Base-by-base conservation (phyloP, 2,797 vertebrate genomes). In the Pseudopleuronectes americanus region DNA sequence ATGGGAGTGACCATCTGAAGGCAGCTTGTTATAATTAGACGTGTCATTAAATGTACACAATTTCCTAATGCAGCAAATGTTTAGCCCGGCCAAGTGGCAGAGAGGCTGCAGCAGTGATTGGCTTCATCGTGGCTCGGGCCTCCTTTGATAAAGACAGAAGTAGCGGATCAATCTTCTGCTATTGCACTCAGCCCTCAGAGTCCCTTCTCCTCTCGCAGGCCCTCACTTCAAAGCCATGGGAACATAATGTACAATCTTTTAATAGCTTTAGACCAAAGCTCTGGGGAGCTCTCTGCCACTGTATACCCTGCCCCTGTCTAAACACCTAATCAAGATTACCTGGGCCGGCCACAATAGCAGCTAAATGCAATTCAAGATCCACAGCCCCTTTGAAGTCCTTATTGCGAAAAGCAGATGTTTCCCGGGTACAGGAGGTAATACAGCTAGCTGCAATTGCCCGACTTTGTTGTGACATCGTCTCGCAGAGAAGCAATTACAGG, bases 241-340 rank as follows among this genome's bases (percentile, higher is more conserved):
- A 96, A 97, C 97, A 99, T 97, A 98, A 99, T 99, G 97, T 98
- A 98, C 97, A 97, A 97, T 99, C 97, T 99, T 98, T 99, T 99
- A 99, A 99, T 99, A 98, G 98, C 97, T 97, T 96, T 97, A 97
- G 97, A 97, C 95, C 95, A 96, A 96, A 96, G 97, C 97, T 97
- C 96, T 94, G 93, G 95, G 96, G 87, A 90, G 93, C 95, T 96
- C 94, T 96, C 89, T 93, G 93, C 92, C 95, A 97, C 96, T 96
- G 96, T 94, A 95, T 92, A 95, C 95, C 96, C 96, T 96, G 92
- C 94, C 96, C 97, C 95, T 93, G 96, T 97, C 96, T 99, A 99
- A 99, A 99, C 97, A 99, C 97, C 97, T 98, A 92, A 98, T 97
- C 97, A 96, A 96, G 97, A 98, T 96, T 96, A 98, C 96, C 96